Base-by-base conservation (phyloP, 1,140 invertebrate species). In the Zaprionus taronus region DNA sequence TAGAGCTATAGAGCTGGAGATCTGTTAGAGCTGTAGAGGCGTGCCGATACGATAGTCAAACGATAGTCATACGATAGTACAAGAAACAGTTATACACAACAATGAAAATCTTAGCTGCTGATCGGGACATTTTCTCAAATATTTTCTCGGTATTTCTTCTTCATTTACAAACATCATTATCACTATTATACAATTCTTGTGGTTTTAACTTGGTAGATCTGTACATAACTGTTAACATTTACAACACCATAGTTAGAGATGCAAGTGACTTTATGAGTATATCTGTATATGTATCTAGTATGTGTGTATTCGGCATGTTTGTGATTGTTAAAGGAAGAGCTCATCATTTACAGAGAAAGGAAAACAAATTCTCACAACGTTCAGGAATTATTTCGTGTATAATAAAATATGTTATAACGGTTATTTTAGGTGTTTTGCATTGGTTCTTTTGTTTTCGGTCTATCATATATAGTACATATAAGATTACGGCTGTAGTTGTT, bases 141-240 rank as follows among this genome's bases (percentile, higher is more conserved):
- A 53, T 67, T 65, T 61, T 26, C 51, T 73, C 73, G 55, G 82
- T 86, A 68, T 73, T 74, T 65, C 5, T 68, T 49, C n/a, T 31
- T 24, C 47, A 22, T 12, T 51, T 51, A 51, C 47, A 51, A 51
- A 51, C 47, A 51, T 51, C 47, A 51, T 51, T 51, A 51, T 51
- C 20, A 22, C 20, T 51, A 51, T 51, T 51, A 51, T 26, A 56
- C 26, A 56, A 17, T 56, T 53, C 11, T 15, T 51, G 26, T 53
- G 51, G 17, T 28, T 38, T 66, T 57, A 34, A 22, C 26, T 41
- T 34, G 60, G 79, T 31, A 77, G 22, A 17, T 69, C 68, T 77
- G 79, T 79, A 84, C 79, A 84, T 74, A 74, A 56, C 57, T 78
- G 70, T 73, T 70, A 80, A 70, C 84, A 80, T 89, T 87, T 89